Base-by-base conservation (phyloP, 2,113 vertebrate genomes). In the Trematocara nigrifrons region DNA sequence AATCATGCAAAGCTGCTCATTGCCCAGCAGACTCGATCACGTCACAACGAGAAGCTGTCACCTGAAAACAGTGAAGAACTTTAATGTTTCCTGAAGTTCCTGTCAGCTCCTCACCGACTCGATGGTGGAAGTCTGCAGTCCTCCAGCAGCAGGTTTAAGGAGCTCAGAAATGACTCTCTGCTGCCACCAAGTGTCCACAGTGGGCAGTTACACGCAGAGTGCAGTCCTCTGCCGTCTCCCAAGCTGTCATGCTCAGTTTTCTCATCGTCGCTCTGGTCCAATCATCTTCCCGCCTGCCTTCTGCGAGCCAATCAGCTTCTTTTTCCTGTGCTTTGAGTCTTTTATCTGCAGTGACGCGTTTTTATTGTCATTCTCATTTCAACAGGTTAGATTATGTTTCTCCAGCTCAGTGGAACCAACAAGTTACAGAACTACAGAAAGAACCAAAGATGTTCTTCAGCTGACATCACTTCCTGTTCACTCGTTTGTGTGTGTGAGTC, bases 141-240 rank as follows among this genome's bases (percentile, higher is more conserved):
- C 0, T 29, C 42, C 3, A 71, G n/a, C 38, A 71, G 61, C 35
- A 69, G 10, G n/a, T 42, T 69, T 6, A 0, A 33, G 42, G 22
- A 49, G 11, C 12, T 64, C 11, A 71, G 56, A 6, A 42, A 45
- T 79, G 10, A 29, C 3, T 1, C 61, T n/a, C 22, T 90, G 78
- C 84, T 83, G 86, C 77, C 89, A 40, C 61, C 83, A 33, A 35
- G 61, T 88, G 89, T 56, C 38, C 47, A 53, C 10, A 12, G 49
- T 77, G 22, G 26, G 22, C 22, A 45, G 42, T 31, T 31, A 49
- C 42, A 74, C 22, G 18, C 16, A 3, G 12, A 16, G 59, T 10
- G 57, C 38, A 16, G 38, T 1, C 7, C 66, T 38, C 5, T 26
- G 2, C 54, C 0, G 0, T 57, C 22, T 42, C 38, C 38, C n/a